Evolutionary conservation across 2,113 vertebrate genomes (phyloP).

Genomic region (Rousettus leschenaultii): DNA sequence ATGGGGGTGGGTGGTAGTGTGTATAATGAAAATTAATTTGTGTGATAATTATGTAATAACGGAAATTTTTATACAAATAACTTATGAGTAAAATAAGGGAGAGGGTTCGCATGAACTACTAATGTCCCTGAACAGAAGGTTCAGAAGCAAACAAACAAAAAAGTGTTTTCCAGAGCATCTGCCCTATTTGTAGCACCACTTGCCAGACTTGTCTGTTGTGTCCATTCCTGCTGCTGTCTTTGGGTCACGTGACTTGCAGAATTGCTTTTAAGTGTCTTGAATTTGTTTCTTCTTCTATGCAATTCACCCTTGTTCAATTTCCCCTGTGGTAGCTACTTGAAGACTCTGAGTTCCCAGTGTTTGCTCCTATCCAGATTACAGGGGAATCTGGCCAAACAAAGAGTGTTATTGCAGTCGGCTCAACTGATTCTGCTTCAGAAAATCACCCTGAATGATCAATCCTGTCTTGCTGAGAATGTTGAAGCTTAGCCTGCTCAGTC

Average conservation of each 20-base stretch:
- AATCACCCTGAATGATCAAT: neutral
- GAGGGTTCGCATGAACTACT: neutral
- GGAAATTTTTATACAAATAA: neutral
- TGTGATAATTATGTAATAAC: neutral
- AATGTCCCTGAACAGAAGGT: neutral
- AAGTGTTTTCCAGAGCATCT: neutral
- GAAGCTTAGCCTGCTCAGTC: neutral
- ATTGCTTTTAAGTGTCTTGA: neutral
- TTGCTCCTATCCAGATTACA: neutral
- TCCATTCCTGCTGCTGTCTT: neutral
- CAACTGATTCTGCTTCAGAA: neutral
- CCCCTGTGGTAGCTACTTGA: neutral
- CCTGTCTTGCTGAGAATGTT: neutral
- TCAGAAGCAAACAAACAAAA: neutral
- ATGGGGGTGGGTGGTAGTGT: neutral
- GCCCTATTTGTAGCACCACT: neutral
- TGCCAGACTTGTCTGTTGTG: neutral
- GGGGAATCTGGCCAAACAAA: neutral
- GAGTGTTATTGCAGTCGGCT: rapidly evolving
- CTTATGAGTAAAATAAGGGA: neutral
- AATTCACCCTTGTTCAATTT: neutral
- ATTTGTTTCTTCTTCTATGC: neutral
- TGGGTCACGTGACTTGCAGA: neutral
- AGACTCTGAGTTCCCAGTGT: neutral
- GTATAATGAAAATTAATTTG: neutral